Evolutionary conservation across 2,797 vertebrate species (phyloP).

Genomic region (Babyrousa celebensis): DNA sequence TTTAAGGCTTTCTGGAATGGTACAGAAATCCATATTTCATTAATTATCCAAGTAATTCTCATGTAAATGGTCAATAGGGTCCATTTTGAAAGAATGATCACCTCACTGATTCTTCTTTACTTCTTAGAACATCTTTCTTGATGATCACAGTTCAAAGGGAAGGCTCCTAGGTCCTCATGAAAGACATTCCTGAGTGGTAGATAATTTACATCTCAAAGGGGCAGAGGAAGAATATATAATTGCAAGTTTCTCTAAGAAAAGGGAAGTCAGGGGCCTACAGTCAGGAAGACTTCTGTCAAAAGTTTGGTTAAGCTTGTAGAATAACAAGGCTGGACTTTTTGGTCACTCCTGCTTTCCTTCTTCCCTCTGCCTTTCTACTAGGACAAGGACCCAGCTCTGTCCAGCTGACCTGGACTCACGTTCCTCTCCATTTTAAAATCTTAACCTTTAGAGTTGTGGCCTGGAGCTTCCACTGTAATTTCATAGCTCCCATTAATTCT

Average conservation of each 20-base stretch:
- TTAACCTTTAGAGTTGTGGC: background rate
- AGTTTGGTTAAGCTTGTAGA: background rate
- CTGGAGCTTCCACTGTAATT: background rate
- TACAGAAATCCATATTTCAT: background rate
- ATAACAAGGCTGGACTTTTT: background rate
- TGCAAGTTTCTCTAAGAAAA: background rate
- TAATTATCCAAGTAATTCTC: background rate
- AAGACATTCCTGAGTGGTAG: background rate
- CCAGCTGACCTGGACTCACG: background rate
- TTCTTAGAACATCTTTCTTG: background rate
- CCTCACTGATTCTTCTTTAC: background rate
- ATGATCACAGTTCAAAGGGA: background rate
- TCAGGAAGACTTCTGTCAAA: background rate
- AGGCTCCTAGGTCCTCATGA: background rate
- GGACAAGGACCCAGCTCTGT: background rate
- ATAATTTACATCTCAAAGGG: background rate
- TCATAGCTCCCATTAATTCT: slow-evolving; percentile 59
- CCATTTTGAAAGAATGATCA: background rate
- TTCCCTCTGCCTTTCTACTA: background rate
- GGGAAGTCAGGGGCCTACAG: background rate
- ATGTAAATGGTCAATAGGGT: background rate
- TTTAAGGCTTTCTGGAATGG: background rate
- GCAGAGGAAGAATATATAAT: background rate
- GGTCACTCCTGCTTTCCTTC: background rate
- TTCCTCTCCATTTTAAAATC: background rate